Percentiles rank a stretch among this genome's conserved stretches.
Evolutionary conservation across 2,113 vertebrate genomes (phyloP).

Genomic region (Piprites chloris): DNA sequence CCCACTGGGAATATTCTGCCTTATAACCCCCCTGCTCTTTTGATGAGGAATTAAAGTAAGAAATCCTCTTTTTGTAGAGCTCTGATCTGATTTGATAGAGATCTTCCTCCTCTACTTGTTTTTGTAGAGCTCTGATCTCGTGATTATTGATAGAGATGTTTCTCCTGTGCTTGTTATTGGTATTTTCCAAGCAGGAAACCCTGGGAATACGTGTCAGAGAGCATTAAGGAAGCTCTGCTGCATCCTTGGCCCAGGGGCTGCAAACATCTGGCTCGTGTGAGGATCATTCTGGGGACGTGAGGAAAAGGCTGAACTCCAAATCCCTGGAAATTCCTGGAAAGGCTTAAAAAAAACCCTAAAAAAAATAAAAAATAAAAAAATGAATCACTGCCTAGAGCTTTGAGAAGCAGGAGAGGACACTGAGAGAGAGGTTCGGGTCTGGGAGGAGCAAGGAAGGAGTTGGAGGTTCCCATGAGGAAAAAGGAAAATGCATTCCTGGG

Average conservation of each 20-base stretch:
- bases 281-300: background rate
- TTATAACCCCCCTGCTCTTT: background rate
- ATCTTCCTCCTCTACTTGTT: background rate
- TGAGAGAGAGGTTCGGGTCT: background rate
- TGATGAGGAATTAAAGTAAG: background rate
- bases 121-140: background rate
- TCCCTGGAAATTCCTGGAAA: background rate
- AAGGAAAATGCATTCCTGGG: background rate
- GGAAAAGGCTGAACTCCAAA: background rate
- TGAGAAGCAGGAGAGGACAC: background rate
- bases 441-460: background rate
- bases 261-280: background rate
- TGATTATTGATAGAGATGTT: too few species aligned
- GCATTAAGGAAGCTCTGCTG: background rate
- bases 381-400: background rate
- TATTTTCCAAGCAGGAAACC: background rate
- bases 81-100: background rate
- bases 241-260: background rate
- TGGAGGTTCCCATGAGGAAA: background rate
- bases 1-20: background rate
- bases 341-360: background rate
- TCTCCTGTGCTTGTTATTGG: background rate
- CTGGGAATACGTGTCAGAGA: background rate
- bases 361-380: background rate
- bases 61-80: background rate